Evolutionary conservation across 2,113 vertebrate genomes (phyloP).

Genomic region (Callionymus lyra): DNA sequence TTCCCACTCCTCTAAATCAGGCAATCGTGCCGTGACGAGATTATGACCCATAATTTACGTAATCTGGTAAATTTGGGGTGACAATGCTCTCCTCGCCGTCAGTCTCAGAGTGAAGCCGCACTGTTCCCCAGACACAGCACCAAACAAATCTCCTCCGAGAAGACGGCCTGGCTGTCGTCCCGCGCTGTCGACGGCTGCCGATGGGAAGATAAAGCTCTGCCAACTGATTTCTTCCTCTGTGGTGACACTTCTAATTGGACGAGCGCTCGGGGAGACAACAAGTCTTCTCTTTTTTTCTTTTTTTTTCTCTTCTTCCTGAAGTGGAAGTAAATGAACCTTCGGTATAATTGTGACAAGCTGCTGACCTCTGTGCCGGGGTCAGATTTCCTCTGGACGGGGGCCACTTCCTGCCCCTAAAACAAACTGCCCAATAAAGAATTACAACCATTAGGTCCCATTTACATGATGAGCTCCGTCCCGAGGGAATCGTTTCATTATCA

Average conservation of each 20-base stretch:
- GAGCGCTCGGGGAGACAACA: conserved; percentile 17
- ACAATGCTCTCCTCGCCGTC: no score
- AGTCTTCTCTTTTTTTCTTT: background rate
- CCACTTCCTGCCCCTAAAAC: conserved; percentile 45
- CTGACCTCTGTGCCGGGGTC: conserved; percentile 36
- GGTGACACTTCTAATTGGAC: conserved; percentile 40
- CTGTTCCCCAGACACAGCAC: conserved; percentile 47
- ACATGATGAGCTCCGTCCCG: conserved; percentile 24
- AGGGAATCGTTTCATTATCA: conserved; percentile 41
- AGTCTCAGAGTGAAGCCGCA: no score
- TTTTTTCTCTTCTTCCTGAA: background rate
- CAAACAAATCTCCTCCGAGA: conserved; percentile 38
- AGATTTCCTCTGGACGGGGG: conserved; percentile 37
- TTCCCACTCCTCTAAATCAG: no score
- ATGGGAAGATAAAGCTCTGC: conserved; percentile 51
- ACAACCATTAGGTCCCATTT: conserved; percentile 18
- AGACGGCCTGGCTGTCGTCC: conserved; percentile 54
- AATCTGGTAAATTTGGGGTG: no score
- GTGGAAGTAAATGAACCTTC: conserved; percentile 34
- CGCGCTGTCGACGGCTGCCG: conserved; percentile 43
- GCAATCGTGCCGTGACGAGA: no score
- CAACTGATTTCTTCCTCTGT: conserved; percentile 42
- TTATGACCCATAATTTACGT: no score
- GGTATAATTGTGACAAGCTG: conserved; percentile 52
- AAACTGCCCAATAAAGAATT: conserved; percentile 31